Evolutionary conservation across 2,113 vertebrate species (phyloP), one percentile per base, ranked within the genome.

Genomic region (Rhegmatorhina hoffmannsi): DNA sequence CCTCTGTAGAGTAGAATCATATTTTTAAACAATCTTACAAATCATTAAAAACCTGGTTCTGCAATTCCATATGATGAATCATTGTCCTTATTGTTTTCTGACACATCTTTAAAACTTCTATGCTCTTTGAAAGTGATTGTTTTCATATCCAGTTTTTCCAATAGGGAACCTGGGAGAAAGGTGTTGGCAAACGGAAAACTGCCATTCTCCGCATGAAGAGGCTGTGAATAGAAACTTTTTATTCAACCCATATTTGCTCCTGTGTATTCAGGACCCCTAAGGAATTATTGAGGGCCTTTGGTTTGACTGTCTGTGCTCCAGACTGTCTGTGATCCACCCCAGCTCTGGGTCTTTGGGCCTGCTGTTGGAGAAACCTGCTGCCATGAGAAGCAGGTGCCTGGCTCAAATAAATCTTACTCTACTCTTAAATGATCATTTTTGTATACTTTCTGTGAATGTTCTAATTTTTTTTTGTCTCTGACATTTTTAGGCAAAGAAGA

Each of bases 221-320:
- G 2, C 2, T 76, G 33, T 20, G 8, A 63, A 60, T 12, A 70
- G 9, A 60, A 92, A 38, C 33, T 29, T 36, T 44, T 62, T 33
- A 31, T 20, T 79, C 11, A 68, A 12, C 2, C 3, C 7, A 4
- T 46, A 31, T 78, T 84, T 89, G 8, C 5, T 73, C 10, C 13
- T 49, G 13, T 6, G 7, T 87, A 8, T 2, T 55, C 50, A 91
- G 17, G 11, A 46, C 14, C 40, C 24, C 23, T 11, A 67, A 73
- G 29, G 26, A 7, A 29, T 25, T 17, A 17, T 13, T 26, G n/a
- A 60, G 12, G 10, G 6, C 10, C 11, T 4, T 64, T 2, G 0
- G 1, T 66, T 44, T 73, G 17, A 14, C 11, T 1, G 4, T 17
- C 17, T 4, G 3, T 64, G 23, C 26, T 52, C 17, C 23, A 55